Conservation (phyloP, 2,797 vertebrate species). For the Botia kubotai region DNA sequence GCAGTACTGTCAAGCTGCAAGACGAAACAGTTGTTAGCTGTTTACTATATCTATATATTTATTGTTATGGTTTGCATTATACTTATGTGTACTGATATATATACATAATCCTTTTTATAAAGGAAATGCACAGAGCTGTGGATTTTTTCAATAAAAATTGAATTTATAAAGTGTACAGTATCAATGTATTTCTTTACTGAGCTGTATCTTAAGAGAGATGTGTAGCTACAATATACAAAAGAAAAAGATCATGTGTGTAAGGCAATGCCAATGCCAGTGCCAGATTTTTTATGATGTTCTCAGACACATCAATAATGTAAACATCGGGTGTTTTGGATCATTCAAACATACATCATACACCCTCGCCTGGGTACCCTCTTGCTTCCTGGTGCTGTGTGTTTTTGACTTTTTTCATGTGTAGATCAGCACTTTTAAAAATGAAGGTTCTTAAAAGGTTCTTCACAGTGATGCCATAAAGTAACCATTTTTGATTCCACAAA, state of each 20-base stretch:
- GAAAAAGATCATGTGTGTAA: background rate
- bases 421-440: too few relatives aligned
- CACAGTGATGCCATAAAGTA: too few relatives aligned
- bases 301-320: too few relatives aligned
- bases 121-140: slow-evolving; percentile 87
- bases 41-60: slow-evolving; percentile 78
- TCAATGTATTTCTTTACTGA: background rate
- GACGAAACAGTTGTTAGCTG: slow-evolving; percentile 72
- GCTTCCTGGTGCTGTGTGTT: too few relatives aligned
- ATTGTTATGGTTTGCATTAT: slow-evolving; percentile 75
- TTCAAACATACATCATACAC: too few relatives aligned
- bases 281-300: too few relatives aligned
- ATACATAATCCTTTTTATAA: slow-evolving; percentile 83
- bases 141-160: slow-evolving; percentile 53
- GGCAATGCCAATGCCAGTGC: too few relatives aligned
- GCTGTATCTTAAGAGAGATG: background rate
- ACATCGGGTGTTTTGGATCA: too few relatives aligned
- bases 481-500: too few relatives aligned
- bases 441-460: too few relatives aligned
- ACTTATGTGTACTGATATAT: slow-evolving; percentile 76
- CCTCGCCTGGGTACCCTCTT: too few relatives aligned
- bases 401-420: too few relatives aligned
- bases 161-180: background rate
- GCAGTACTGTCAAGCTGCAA: slow-evolving; percentile 73
- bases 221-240: background rate